Base-by-base conservation (phyloP, 1,140 invertebrate species). In the Drosophila saltans region DNA sequence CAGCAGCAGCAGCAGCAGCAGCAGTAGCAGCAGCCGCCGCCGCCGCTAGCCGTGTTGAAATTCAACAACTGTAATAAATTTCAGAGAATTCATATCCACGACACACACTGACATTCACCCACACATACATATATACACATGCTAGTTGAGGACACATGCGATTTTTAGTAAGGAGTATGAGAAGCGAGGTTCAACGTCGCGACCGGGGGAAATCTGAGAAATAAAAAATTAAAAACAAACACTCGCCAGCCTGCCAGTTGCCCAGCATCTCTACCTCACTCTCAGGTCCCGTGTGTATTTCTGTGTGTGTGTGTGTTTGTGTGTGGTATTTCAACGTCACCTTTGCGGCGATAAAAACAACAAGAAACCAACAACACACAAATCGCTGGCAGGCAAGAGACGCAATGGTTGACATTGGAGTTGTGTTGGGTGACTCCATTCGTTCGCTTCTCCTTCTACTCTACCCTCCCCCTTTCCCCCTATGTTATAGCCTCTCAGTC, bases 201-300 rank as follows among this genome's bases (percentile, higher is more conserved):
- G 24, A 52, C 45, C 45, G 30, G 40, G 55, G 62, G 72, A 80
- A 80, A 84, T 80, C 77, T 84, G 66, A 69, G 68, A 78, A 76
- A 86, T 81, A 86, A 75, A 86, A 86, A 85, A 85, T 85, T 79
- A 76, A 81, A 81, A 81, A 70, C 75, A 86, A 86, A 86, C 78
- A 81, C 79, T 77, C 63, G 33, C 33, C 6, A 4, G 39, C 62
- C 52, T 55, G 10, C 45, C 21, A 71, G 67, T 48, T 52, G 21
- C 45, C 45, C 21, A 52, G 45, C 21, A 26, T 52, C 45, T 48
- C 45, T 21, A 2, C 7, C 45, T 48, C 45, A 8, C 21, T 52
- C 45, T 26, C 45, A 26, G 8, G 8, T 21, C 8, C 24, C 24
- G 2, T 26, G 21, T 52, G 8, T 52, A 9, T 52, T 9, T 48